Base-by-base conservation (phyloP, 2,888 invertebrate genomes). In the Aphodius granarius region DNA sequence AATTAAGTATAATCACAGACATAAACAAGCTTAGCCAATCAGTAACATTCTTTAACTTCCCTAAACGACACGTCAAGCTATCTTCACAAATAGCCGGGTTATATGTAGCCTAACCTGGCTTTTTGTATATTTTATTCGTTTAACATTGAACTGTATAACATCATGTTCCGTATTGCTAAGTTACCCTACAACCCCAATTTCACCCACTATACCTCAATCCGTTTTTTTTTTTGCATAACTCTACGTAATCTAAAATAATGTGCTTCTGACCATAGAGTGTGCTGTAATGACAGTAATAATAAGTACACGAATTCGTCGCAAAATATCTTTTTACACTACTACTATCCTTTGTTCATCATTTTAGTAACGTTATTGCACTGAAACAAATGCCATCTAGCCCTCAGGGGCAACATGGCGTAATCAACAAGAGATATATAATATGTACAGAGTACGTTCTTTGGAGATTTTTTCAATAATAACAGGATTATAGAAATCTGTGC, bases 1-100 rank as follows among this genome's bases (percentile, higher is more conserved):
- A 85, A 84, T 83, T 85, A 84, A 84, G 83, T 83, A 81, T 68
- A 84, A 85, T 85, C 85, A 85, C 85, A 85, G 85, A 85, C 83
- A 83, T 84, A 85, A 85, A 85, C 84, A 85, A 85, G 85, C 84
- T 84, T 84, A 83, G 82, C 85, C 83, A 83, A 83, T 83, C 73
- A 75, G 82, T 79, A 68, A 21, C 68, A 68, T 13, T 68, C 22
- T 68, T 68, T 22, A 21, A 68, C 68, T 68, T 65, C 65, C 65
- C 16, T 19, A 18, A 62, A 65, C 43, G 43, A 9, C 43, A 43
- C 43, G 43, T 43, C 43, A 43, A 43, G 43, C 43, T 43, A 43
- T 43, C 43, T 43, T 13, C 13, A 43, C 43, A 43, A 43, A 43
- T 43, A 43, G 43, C 13, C 43, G 43, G 43, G 43, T 43, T 43